Percentiles rank a stretch among this genome's conserved stretches.
These are phyloP conservation scores for Onychostoma macrolepis DNA, from an alignment of 2,113 vertebrate species.

Conservation along the genomic window DNA sequence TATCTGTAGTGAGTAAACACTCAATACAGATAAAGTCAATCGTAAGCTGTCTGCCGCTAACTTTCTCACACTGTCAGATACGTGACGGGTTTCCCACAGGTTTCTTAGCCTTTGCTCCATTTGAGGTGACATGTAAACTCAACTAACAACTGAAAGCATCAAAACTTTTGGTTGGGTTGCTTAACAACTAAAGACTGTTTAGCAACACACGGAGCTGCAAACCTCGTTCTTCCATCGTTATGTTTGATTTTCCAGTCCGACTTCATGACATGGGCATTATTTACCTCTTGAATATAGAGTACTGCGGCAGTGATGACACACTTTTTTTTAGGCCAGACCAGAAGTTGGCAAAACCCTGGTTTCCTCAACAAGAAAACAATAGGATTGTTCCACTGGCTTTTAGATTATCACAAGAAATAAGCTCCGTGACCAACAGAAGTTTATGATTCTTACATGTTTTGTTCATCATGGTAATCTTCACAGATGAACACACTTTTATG, in stretches of 20 bases:
- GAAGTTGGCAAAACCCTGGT: too few species aligned
- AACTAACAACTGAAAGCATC: too few species aligned
- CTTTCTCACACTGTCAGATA: conserved; percentile 35
- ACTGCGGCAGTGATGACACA: background rate
- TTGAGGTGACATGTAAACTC: background rate
- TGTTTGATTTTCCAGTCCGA: background rate
- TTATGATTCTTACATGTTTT: background rate
- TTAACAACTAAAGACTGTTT: background rate
- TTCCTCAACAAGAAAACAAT: background rate
- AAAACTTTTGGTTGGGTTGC: background rate
- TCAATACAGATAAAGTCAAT: conserved; percentile 30
- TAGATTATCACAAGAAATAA: background rate
- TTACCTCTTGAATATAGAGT: too few species aligned
- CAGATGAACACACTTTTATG: too few species aligned
- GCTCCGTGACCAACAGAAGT: background rate
- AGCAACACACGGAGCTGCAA: background rate
- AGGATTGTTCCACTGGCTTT: background rate
- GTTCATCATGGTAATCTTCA: too few species aligned
- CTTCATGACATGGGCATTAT: background rate
- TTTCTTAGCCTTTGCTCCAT: background rate
- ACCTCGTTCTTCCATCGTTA: background rate
- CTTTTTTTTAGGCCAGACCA: too few species aligned
- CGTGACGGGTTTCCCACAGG: conserved; percentile 7
- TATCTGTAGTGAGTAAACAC: conserved; percentile 18
- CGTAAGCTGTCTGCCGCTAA: conserved; percentile 27